Percentiles rank a stretch among this genome's conserved stretches.
These are phyloP conservation scores for Talpa occidentalis DNA, from an alignment of 2,113 vertebrate genomes.

Conservation along the genomic window DNA sequence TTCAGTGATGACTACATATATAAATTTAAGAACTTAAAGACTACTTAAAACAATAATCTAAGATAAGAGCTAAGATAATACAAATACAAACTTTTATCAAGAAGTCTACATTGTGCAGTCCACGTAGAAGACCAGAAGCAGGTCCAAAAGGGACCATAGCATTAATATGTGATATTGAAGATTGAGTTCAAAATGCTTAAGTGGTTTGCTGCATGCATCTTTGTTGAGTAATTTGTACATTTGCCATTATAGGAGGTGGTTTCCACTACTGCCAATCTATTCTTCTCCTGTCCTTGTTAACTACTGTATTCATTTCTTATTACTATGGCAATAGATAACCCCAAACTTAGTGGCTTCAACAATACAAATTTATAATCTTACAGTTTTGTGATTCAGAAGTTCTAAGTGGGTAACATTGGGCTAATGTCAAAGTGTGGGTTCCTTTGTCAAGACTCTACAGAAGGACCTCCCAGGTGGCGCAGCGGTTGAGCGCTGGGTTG, in stretches of 20 bases:
- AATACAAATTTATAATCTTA: not conserved
- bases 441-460: not conserved
- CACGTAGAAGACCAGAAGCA: not conserved
- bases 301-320: not conserved
- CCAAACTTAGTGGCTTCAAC: not conserved
- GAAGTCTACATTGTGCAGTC: not conserved
- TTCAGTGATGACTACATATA: not conserved
- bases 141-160: not conserved
- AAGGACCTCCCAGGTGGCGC: too few species aligned
- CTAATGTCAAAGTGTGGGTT: not conserved
- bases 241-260: not conserved
- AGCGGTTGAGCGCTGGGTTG: too few species aligned
- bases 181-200: not conserved
- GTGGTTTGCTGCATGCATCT: not conserved
- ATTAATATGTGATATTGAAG: not conserved
- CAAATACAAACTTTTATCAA: not conserved
- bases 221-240: not conserved
- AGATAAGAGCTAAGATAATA: not conserved
- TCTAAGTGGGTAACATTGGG: not conserved
- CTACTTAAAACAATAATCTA: not conserved
- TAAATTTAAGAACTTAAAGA: not conserved
- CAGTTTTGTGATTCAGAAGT: not conserved
- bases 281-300: not conserved
- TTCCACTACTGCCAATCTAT: not conserved
- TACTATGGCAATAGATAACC: not conserved